Conservation (phyloP, 1,140 invertebrate genomes). For the Sycophila sp. region DNA sequence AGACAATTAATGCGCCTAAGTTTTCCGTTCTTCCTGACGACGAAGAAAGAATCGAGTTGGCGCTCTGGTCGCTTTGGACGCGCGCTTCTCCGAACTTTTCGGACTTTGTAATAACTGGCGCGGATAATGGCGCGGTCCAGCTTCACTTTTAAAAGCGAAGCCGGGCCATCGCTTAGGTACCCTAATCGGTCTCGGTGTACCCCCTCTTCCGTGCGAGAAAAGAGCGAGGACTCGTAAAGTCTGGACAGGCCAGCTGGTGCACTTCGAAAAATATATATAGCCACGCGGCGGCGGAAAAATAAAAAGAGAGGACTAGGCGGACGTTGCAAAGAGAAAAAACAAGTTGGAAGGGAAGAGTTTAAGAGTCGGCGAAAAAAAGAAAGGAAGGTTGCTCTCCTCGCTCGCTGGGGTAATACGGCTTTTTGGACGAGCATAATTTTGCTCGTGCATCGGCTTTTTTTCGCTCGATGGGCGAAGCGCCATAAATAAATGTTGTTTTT, state of each 20-base stretch:
- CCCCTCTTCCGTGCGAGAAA: neutral
- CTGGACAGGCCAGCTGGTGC: conserved; percentile 5
- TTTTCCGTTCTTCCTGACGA: neutral
- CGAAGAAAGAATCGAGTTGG: conserved; percentile 3
- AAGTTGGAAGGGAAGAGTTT: neutral
- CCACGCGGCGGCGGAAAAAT: conserved; percentile 8
- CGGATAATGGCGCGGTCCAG: neutral
- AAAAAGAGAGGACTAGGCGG: neutral
- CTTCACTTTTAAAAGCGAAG: neutral
- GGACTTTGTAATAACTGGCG: neutral
- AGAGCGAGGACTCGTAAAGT: neutral
- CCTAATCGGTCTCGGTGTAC: conserved; percentile 26
- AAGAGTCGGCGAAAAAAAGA: conserved; percentile 1
- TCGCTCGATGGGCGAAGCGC: conserved; percentile 56
- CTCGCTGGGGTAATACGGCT: conserved; percentile 42
- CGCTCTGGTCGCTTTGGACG: no score
- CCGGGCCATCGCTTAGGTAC: conserved; percentile 8
- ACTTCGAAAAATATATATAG: neutral
- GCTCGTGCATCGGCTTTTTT: conserved; percentile 54
- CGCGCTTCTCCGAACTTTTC: neutral
- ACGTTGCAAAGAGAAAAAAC: neutral
- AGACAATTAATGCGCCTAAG: conserved; percentile 2
- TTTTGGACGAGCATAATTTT: conserved; percentile 54
- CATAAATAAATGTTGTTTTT: conserved; percentile 68
- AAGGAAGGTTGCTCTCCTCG: neutral